Percentiles rank a stretch among this genome's conserved stretches.
phyloP scores from a whole-genome alignment of 2,797 vertebrate species.

The Manis pentadactyla region DNA sequence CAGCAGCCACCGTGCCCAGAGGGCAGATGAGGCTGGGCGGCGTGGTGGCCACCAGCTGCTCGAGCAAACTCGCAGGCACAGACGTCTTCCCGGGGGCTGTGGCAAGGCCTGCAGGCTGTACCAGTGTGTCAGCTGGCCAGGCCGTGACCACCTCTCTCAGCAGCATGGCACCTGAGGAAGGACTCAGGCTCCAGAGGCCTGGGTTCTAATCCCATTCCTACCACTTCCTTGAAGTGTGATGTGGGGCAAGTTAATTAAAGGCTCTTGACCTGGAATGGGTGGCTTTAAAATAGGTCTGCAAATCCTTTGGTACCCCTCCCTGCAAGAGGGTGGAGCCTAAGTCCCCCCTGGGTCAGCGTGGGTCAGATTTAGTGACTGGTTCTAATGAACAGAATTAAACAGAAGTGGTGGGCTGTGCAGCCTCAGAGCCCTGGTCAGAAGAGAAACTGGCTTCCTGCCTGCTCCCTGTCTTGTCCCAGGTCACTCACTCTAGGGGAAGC shows the following conservation, averaged over 20 bases:
- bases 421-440: background rate
- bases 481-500: background rate
- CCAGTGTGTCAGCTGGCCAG: background rate
- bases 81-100: background rate
- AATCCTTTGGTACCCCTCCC: background rate
- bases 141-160: background rate
- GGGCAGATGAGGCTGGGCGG: background rate
- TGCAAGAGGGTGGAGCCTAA: background rate
- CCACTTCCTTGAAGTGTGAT: background rate
- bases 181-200: background rate
- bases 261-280: background rate
- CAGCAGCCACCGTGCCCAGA: background rate
- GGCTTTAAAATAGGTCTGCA: background rate
- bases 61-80: background rate
- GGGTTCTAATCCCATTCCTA: background rate
- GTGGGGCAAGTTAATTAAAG: background rate
- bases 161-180: background rate
- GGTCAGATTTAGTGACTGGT: background rate
- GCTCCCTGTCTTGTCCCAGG: background rate
- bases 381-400: background rate
- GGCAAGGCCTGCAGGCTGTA: background rate
- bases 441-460: background rate
- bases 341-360: too few species aligned
- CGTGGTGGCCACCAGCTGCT: background rate
- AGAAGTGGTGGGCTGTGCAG: fast-evolving